Percentiles rank a stretch among this genome's conserved stretches.
These are phyloP conservation scores for Epirrhoe alternata DNA, from an alignment of 2,888 invertebrate species.

Conservation along the genomic window DNA sequence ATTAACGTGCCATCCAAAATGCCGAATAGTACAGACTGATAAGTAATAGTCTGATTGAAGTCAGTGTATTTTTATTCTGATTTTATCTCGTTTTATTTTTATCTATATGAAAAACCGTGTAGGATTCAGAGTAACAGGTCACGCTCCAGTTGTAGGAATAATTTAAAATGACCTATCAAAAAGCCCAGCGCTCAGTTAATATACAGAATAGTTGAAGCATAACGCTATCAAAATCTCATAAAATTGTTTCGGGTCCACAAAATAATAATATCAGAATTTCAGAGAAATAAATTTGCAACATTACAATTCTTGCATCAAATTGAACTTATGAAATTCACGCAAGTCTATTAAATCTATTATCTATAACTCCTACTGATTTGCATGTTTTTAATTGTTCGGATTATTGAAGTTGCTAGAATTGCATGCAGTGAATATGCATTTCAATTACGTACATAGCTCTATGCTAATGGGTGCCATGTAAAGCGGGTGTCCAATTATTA, in stretches of 20 bases:
- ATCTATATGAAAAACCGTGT: not conserved
- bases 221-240: not conserved
- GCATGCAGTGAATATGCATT: conserved; percentile 1
- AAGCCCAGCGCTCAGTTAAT: not conserved
- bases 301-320: too few relatives aligned
- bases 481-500: conserved; percentile 15
- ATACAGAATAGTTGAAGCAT: not conserved
- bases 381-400: not conserved
- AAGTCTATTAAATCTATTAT: not conserved
- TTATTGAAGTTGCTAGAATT: not conserved
- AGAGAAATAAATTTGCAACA: not conserved
- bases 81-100: not conserved
- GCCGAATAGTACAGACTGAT: too few relatives aligned
- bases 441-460: not conserved
- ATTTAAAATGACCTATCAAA: not conserved
- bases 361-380: not conserved
- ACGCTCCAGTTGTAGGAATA: conserved; percentile 1
- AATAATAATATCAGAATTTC: too few relatives aligned
- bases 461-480: conserved; percentile 1
- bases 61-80: too few relatives aligned
- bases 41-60: too few relatives aligned
- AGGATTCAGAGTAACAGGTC: not conserved
- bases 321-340: too few relatives aligned
- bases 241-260: not conserved
- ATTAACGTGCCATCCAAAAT: too few relatives aligned